Conservation (phyloP, 2,797 vertebrate genomes). For the Oryzias dopingdopingensis region DNA sequence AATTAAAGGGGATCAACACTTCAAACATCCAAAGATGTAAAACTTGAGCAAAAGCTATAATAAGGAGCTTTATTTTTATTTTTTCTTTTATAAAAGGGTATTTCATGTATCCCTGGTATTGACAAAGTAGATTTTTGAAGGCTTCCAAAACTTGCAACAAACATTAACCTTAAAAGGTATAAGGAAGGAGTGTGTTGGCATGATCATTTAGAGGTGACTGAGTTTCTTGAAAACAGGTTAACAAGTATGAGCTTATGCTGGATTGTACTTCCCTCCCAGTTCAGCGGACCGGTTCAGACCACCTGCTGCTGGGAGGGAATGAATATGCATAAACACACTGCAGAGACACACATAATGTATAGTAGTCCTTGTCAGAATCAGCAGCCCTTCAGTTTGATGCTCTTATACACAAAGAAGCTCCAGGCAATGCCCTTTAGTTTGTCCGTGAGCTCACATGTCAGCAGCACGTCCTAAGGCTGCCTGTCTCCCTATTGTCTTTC, state of each 20-base stretch:
- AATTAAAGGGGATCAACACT: conserved; percentile 27
- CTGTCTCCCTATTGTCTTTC: conserved; percentile 26
- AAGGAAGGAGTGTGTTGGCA: neutral
- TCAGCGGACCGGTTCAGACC: conserved; percentile 39
- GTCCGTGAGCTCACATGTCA: conserved; percentile 54
- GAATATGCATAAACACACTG: conserved; percentile 69
- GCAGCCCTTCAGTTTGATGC: conserved; percentile 5
- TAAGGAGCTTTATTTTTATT: neutral
- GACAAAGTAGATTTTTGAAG: too few species aligned
- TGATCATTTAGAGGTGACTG: conserved; percentile 50
- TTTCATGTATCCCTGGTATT: neutral
- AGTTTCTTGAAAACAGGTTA: conserved; percentile 37
- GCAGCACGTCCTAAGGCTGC: conserved; percentile 42
- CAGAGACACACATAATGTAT: conserved; percentile 19
- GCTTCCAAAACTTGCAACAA: too few species aligned
- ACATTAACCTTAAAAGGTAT: neutral
- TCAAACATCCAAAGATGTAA: conserved; percentile 9
- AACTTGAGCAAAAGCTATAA: conserved; percentile 13
- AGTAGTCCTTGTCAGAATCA: conserved; percentile 21
- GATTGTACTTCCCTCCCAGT: conserved; percentile 31
- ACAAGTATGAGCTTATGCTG: conserved; percentile 53
- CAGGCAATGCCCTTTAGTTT: conserved; percentile 23
- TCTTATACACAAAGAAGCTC: conserved; percentile 25
- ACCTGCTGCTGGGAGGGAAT: conserved; percentile 56
- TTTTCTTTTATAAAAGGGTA: neutral